Conservation (phyloP, 2,888 invertebrate species). For the Colostygia pectinataria region DNA sequence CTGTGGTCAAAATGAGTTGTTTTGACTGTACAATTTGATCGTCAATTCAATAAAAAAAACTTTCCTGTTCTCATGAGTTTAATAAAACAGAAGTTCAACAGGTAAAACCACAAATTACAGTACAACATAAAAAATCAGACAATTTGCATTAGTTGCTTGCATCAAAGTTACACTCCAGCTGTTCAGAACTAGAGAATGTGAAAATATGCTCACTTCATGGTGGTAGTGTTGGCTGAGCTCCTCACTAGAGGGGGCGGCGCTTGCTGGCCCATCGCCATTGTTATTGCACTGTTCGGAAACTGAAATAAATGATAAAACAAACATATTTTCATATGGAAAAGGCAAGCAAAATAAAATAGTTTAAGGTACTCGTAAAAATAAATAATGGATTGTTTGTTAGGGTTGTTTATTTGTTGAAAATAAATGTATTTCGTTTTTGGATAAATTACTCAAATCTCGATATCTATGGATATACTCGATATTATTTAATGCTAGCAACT, state of each 20-base stretch:
- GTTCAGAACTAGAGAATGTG: conserved; percentile 35
- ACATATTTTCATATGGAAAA: conserved; percentile 45
- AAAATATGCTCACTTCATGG: conserved; percentile 77
- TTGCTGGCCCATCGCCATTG: conserved; percentile 81
- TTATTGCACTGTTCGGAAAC: conserved; percentile 79
- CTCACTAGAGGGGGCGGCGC: conserved; percentile 83
- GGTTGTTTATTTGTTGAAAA: too few species aligned
- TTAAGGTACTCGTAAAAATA: not conserved
- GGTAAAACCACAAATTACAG: conserved; percentile 25
- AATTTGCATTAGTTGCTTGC: conserved; percentile 1
- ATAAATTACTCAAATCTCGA: too few species aligned
- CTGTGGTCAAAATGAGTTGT: not conserved
- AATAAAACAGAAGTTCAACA: conserved; percentile 22
- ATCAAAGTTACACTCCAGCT: conserved; percentile 29
- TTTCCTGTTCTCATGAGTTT: conserved; percentile 8
- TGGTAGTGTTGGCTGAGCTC: conserved; percentile 77
- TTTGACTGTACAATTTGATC: not conserved
- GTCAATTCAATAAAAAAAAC: conserved; percentile 14
- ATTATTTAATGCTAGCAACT: too few species aligned
- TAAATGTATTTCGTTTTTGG: too few species aligned
- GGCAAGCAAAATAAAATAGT: conserved; percentile 23
- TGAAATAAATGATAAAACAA: conserved; percentile 69
- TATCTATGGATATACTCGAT: too few species aligned
- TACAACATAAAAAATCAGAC: conserved; percentile 7
- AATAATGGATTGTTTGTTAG: not conserved